Percentiles rank a stretch among this genome's conserved stretches.
Conservation (phyloP, 1,140 invertebrate species). For the Dendroctonus ponderosae region DNA sequence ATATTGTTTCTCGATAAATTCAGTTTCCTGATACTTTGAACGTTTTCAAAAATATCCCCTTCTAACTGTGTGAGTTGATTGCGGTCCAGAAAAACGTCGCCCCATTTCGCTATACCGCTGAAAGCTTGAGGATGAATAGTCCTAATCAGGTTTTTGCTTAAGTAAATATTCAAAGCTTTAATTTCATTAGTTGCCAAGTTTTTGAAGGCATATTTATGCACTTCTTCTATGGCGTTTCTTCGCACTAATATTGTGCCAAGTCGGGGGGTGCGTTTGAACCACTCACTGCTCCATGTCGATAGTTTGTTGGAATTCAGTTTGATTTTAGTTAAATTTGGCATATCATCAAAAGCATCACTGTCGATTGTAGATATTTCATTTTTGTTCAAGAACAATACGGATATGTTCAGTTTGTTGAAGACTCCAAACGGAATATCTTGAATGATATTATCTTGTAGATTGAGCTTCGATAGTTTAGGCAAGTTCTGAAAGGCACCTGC, state of each 20-base stretch:
- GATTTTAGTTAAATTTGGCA: constrained; percentile 41
- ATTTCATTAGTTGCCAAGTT: constrained; percentile 35
- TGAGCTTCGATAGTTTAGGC: constrained; percentile 38
- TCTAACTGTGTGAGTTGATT: constrained; percentile 40
- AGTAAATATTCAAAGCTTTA: constrained; percentile 38
- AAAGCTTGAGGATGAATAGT: constrained; percentile 39
- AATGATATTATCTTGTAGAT: constrained; percentile 43
- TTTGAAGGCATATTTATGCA: constrained; percentile 41
- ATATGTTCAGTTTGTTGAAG: constrained; percentile 44
- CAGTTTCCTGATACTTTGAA: constrained; percentile 36
- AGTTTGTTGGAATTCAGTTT: constrained; percentile 44
- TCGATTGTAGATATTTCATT: constrained; percentile 44
- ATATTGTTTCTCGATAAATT: constrained; percentile 41
- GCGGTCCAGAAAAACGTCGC: constrained; percentile 41
- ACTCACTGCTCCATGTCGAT: constrained; percentile 40
- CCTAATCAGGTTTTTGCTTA: constrained; percentile 45
- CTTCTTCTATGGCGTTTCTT: constrained; percentile 38
- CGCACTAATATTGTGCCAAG: constrained; percentile 38
- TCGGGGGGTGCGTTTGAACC: constrained; percentile 44
- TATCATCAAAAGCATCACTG: constrained; percentile 44
- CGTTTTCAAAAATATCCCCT: constrained; percentile 25
- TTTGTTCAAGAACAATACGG: constrained; percentile 40
- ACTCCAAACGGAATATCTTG: constrained; percentile 41
- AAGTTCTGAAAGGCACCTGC: constrained; percentile 44
- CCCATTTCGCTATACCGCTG: constrained; percentile 34